A percentile compares a stretch with the other conserved stretches of the same genome.
phyloP scores from a whole-genome alignment of 2,113 vertebrate genomes.

The Ictalurus punctatus region DNA sequence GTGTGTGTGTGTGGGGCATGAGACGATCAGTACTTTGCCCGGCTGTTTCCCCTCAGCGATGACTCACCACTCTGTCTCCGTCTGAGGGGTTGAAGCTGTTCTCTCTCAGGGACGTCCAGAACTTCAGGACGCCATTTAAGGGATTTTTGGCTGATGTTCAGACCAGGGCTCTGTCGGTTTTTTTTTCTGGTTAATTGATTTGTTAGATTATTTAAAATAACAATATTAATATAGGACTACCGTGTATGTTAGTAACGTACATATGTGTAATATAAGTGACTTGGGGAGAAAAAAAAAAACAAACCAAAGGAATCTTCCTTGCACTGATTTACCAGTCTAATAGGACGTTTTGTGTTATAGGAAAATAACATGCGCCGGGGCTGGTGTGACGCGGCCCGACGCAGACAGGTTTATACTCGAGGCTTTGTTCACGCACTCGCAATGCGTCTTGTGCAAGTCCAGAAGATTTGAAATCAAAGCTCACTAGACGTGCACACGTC shows the following conservation, averaged over 20 bases:
- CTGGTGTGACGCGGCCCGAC: not conserved
- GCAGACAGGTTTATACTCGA: not conserved
- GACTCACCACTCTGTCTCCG: constrained; percentile 28
- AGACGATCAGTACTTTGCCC: constrained; percentile 32
- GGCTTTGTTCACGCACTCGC: not conserved
- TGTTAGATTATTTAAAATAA: too few species aligned
- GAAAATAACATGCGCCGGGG: not conserved
- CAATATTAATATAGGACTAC: too few species aligned
- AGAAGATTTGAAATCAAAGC: not conserved
- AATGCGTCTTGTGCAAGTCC: not conserved
- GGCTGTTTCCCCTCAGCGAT: constrained; percentile 34
- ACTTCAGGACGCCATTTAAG: not conserved
- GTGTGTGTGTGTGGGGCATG: not conserved
- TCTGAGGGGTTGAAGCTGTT: constrained; percentile 10
- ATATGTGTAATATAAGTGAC: not conserved
- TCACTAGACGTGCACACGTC: not conserved
- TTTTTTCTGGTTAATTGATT: too few species aligned
- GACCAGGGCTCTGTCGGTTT: not conserved
- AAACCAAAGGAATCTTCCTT: not conserved
- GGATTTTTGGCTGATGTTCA: not conserved
- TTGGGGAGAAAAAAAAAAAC: not conserved
- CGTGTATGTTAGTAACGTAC: too few species aligned
- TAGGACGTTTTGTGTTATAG: not conserved
- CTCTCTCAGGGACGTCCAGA: not conserved
- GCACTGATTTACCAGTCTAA: not conserved